phyloP scores from a whole-genome alignment of 2,113 vertebrate species.

The Cyprinodon brontotheroides region DNA sequence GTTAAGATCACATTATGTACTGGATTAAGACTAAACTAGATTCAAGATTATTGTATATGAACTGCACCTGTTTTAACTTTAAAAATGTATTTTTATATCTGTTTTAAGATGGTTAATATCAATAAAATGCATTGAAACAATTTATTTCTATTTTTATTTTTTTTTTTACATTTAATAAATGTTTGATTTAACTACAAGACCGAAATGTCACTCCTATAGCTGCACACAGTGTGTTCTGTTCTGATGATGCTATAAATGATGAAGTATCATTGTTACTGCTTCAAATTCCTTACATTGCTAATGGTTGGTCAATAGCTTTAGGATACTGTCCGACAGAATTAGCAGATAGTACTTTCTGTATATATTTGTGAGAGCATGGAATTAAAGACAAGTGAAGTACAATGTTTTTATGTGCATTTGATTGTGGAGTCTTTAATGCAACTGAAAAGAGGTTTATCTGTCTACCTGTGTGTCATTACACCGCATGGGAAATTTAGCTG shows the following conservation, averaged over 20 bases:
- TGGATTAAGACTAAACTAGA: neutral
- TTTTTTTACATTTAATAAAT: neutral
- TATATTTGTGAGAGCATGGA: neutral
- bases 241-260: neutral
- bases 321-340: neutral
- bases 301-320: neutral
- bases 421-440: conserved; percentile 26
- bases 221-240: neutral
- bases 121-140: too few species aligned
- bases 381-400: neutral
- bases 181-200: neutral
- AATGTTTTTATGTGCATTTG: neutral
- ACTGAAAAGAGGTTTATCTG: conserved; percentile 39
- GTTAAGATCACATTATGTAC: too few species aligned
- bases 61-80: neutral
- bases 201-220: neutral
- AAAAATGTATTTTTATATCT: neutral
- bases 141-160: neutral
- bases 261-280: neutral
- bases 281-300: neutral
- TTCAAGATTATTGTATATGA: neutral
- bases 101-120: too few species aligned
- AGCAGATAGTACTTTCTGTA: neutral
- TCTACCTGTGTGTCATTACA: conserved; percentile 42
- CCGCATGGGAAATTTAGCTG: conserved; percentile 63